These are phyloP conservation scores for Myotis planiceps DNA, from an alignment of 2,797 vertebrate species.

Conservation along the genomic window DNA sequence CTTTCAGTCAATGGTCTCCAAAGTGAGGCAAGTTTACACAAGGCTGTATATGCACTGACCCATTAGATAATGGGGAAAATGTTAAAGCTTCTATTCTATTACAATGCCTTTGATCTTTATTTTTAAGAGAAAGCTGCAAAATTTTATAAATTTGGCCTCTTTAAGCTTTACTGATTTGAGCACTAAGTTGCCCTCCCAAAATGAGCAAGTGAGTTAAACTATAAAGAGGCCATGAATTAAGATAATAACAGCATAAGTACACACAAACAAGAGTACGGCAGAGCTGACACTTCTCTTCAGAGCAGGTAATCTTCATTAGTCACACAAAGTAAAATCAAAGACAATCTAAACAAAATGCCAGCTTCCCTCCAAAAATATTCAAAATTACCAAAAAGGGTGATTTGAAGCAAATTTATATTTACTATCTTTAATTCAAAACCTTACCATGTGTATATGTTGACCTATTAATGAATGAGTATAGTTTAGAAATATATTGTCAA, in stretches of 20 bases:
- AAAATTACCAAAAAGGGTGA: slow-evolving; percentile 32
- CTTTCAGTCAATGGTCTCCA: not conserved
- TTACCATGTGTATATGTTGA: not conserved
- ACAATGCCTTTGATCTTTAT: not conserved
- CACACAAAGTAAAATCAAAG: not conserved
- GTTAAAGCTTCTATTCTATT: not conserved
- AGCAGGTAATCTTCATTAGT: not conserved
- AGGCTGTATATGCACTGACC: not conserved
- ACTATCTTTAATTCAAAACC: not conserved
- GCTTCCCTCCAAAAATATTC: not conserved
- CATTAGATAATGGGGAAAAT: not conserved
- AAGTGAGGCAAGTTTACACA: not conserved
- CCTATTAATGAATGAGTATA: not conserved
- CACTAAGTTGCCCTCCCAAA: not conserved
- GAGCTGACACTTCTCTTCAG: not conserved
- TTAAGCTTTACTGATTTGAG: slow-evolving; percentile 6
- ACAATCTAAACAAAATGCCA: not conserved
- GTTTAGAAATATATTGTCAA: not conserved
- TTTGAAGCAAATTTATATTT: not conserved
- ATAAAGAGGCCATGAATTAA: not conserved
- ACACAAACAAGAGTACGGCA: not conserved
- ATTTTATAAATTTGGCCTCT: not conserved
- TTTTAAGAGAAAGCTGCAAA: not conserved
- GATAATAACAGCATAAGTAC: not conserved
- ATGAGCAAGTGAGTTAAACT: not conserved